Base-by-base conservation (phyloP, 2,797 vertebrate genomes). In the Sebastes matsubarae region DNA sequence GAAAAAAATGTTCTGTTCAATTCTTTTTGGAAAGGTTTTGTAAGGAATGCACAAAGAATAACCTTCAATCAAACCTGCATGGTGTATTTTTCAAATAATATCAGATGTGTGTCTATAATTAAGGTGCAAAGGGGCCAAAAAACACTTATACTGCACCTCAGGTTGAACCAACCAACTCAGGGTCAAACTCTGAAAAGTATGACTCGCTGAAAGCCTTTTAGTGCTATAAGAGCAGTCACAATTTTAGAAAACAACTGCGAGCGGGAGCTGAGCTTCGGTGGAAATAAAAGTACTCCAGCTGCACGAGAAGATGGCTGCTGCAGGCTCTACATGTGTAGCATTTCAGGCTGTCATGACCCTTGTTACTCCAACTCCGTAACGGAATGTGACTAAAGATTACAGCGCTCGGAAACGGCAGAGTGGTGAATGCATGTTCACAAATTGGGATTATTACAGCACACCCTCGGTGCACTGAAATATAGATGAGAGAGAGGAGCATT, bases 391-490 rank as follows among this genome's bases (percentile, higher is more conserved):
- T 63, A 38, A 66, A 83, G 84, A 82, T 89, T 68, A 71, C 5
- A n/a, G 63, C 42, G 75, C 65, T 74, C 27, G 75, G 79, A 77
- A 88, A 89, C 27, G 76, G 72, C 54, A 66, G 78, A 87, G 80
- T 78, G 82, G 84, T 11, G 6, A 38, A 50, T 57, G 74, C 76
- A 71, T 79, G 84, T 87, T 88, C 72, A 50, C 78, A 90, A 92
- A 93, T 90, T 90, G 86, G 83, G 79, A 90, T 93, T 86, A 90
- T 93, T 92, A 88, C 85, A 75, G 82, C 86, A 80, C 80, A 84
- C 66, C 81, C 57, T 81, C 46, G 3, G 81, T 24, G 72, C 75
- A 16, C 60, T 92, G 72, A 89, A 91, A 90, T 87, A 87, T 80
- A 82, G 90, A 92, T 89, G 85, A 92, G 89, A 82, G 46, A 82